Evolutionary conservation across 1,140 invertebrate species (phyloP).

Genomic region (Calephelis virginiensis): DNA sequence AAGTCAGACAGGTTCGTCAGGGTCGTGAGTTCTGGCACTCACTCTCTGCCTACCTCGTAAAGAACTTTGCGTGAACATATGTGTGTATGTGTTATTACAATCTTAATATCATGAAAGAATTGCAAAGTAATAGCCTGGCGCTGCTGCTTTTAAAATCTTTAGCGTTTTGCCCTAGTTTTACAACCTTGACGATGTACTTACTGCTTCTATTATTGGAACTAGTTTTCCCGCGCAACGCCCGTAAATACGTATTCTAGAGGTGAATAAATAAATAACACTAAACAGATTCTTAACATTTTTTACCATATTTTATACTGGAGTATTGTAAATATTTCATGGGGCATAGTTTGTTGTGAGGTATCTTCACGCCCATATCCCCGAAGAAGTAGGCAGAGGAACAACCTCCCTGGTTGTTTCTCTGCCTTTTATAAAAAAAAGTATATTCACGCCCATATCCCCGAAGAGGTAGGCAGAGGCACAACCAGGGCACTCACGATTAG

Average conservation of each 20-base stretch:
- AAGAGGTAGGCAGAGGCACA: too few relatives aligned
- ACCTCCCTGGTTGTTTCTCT: too few relatives aligned
- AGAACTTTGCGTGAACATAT: too few relatives aligned
- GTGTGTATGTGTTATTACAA: neutral
- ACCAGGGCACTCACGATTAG: too few relatives aligned
- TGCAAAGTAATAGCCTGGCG: slow-evolving; percentile 30
- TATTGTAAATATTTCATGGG: neutral
- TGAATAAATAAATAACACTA: slow-evolving; percentile 18
- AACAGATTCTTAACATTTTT: slow-evolving; percentile 17
- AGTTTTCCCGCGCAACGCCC: slow-evolving; percentile 53
- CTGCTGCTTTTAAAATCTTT: slow-evolving; percentile 52
- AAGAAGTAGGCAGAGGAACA: too few relatives aligned
- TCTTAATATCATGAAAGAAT: slow-evolving; percentile 25
- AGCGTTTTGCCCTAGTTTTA: slow-evolving; percentile 63
- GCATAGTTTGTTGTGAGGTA: neutral
- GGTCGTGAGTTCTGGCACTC: too few relatives aligned
- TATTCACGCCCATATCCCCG: too few relatives aligned
- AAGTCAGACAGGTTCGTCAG: too few relatives aligned
- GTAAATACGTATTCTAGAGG: slow-evolving; percentile 25
- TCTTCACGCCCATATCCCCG: too few relatives aligned
- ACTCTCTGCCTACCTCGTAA: too few relatives aligned
- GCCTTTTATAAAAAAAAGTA: too few relatives aligned
- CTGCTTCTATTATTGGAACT: slow-evolving; percentile 66
- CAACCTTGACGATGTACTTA: slow-evolving; percentile 69
- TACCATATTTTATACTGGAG: neutral